Conservation (phyloP, 92 coral and sea anemone genomes). For the Epizoanthus stellaris region DNA sequence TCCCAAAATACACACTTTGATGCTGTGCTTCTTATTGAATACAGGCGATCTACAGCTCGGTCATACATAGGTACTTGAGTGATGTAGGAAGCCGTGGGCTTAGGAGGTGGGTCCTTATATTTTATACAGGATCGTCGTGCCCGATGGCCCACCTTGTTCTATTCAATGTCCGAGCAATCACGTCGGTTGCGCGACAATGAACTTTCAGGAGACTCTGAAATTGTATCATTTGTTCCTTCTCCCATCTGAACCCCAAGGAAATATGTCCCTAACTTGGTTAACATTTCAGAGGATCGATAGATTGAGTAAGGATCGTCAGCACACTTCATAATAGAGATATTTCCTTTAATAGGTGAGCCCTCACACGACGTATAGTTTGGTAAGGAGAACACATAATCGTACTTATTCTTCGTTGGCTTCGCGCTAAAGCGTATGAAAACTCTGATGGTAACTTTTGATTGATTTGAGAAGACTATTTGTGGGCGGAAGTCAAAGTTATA, state of each 20-base stretch:
- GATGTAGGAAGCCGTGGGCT: conserved; percentile 14
- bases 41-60: conserved; percentile 19
- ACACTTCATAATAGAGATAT: background rate
- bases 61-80: conserved; percentile 17
- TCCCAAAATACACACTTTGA: conserved; percentile 40
- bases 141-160: background rate
- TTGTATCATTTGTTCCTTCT: background rate
- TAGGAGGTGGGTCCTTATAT: conserved; percentile 39
- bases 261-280: conserved; percentile 16
- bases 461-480: background rate
- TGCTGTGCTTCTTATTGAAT: conserved; percentile 31
- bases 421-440: conserved; percentile 32
- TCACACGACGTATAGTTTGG: conserved; percentile 26
- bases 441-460: background rate
- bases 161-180: background rate
- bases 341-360: background rate
- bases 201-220: background rate
- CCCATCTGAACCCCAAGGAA: conserved; percentile 21
- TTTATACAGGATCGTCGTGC: conserved; percentile 21
- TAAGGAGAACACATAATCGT: conserved; percentile 8
- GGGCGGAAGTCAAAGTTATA: background rate
- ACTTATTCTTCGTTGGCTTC: conserved; percentile 1
- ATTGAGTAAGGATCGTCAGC: conserved; percentile 21
- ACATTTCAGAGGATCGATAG: conserved; percentile 4
- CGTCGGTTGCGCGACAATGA: conserved; percentile 13